phyloP scores from a whole-genome alignment of 2,888 invertebrate species.

The Hydrotaea cyrtoneurina region DNA sequence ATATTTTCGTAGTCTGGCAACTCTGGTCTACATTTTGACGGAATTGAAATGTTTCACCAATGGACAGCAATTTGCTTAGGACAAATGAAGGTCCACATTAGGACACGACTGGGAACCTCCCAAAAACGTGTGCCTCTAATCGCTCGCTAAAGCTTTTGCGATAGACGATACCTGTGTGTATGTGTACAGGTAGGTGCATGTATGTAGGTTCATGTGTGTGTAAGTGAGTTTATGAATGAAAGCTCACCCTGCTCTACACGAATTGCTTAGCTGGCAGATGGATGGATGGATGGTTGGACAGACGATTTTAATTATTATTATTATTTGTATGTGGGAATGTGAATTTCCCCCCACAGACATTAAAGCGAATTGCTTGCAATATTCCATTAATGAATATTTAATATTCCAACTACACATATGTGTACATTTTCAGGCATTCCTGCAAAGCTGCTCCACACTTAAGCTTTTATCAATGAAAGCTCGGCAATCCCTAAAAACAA shows the following conservation, averaged over 20 bases:
- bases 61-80: not conserved
- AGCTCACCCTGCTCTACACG: constrained; percentile 3
- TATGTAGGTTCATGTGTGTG: not conserved
- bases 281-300: not conserved
- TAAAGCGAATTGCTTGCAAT: not conserved
- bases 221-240: constrained; percentile 31
- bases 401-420: not conserved
- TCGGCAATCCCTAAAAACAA: not conserved
- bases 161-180: not conserved
- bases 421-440: not conserved
- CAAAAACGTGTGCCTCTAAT: not conserved
- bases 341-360: not conserved
- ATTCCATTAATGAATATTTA: not conserved
- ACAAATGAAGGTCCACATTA: not conserved
- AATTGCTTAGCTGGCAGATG: not conserved
- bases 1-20: too few species aligned
- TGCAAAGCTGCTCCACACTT: not conserved
- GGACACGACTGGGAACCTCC: constrained; percentile 7
- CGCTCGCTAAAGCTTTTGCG: too few species aligned
- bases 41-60: too few species aligned
- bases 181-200: not conserved
- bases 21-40: too few species aligned
- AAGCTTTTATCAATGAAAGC: constrained; percentile 10
- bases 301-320: not conserved
- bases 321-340: not conserved